Conservation (phyloP, 2,888 invertebrate genomes). For the Caenorhabditis macrosperma region DNA sequence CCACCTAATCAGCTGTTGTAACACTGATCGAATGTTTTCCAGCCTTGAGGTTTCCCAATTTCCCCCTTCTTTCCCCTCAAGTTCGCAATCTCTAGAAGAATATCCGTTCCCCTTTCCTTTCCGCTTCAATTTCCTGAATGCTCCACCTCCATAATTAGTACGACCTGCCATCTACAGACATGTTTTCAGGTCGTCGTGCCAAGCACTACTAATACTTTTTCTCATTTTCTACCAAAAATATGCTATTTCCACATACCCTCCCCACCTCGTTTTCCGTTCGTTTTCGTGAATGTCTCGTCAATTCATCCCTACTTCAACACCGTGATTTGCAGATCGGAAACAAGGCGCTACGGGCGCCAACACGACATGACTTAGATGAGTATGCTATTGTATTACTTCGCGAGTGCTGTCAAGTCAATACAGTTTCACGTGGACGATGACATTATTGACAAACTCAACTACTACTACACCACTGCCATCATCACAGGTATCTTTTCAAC, state of each 20-base stretch:
- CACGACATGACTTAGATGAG: constrained; percentile 61
- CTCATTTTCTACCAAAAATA: constrained; percentile 4
- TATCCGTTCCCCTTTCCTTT: background rate
- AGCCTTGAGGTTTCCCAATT: no score
- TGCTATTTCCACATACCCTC: constrained; percentile 4
- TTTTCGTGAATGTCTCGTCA: background rate
- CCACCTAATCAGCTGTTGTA: background rate
- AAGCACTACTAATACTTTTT: constrained; percentile 34
- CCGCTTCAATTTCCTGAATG: background rate
- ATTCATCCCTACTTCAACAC: background rate
- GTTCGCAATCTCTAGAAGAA: background rate
- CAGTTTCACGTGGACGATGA: constrained; percentile 81
- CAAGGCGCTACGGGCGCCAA: constrained; percentile 64
- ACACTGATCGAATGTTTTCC: no score
- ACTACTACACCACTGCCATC: constrained; percentile 80
- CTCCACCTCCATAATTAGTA: constrained; percentile 51
- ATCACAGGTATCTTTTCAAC: constrained; percentile 76
- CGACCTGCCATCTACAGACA: constrained; percentile 59
- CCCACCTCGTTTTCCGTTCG: background rate
- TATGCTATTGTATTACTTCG: constrained; percentile 80
- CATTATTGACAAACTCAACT: constrained; percentile 81
- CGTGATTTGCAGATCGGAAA: constrained; percentile 60
- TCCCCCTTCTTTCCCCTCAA: background rate
- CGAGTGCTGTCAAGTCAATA: constrained; percentile 79
- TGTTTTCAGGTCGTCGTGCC: constrained; percentile 16